Evolutionary conservation across 2,888 invertebrate genomes (phyloP), one percentile per base, ranked within the genome.

Genomic region (Agapetus fuscipes): DNA sequence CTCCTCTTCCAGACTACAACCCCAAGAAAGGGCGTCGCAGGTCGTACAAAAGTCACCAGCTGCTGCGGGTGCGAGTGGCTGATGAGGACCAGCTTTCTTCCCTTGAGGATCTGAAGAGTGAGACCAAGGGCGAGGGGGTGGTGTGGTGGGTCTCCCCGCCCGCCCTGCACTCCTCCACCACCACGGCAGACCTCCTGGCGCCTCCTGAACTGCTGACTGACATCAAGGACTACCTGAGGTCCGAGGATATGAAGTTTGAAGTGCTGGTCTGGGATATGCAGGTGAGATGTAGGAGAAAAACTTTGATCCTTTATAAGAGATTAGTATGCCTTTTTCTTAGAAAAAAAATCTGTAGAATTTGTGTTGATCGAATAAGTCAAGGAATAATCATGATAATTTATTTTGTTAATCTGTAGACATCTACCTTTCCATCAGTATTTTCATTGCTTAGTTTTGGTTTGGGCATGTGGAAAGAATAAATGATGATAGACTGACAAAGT

Each of bases 171-270:
- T 61, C 73, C 3, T 66, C 78, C 3, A n/a, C n/a, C n/a, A n/a
- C n/a, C n/a, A n/a, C n/a, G n/a, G 76, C 79, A 0, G 87, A 88
- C 54, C 63, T 88, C 3, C 70, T 87, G 33, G 76, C 87, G 9
- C 76, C 86, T 0, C 83, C 84, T 2, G 74, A 75, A 43, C 65
- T 80, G 38, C 60, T 78, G 2, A 55, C 54, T 3, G 74, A 77
- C 37, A 62, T 79, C 3, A 75, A 73, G 51, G 70, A 71, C 28
- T 72, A 72, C 52, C 61, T 85, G 3, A 71, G 71, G 40, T 72
- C 76, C 10, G 70, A 71, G 43, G 70, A 71, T 28, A 76, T 84
- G 20, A 71, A 76, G 33, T 81, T 72, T 48, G 74, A 76, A 47
- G 72, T 83, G 1, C 62, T 83, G 17, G 78, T 83, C 52, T 74